Conservation (phyloP, 2,797 vertebrate genomes). For the Nannoperca obscura region DNA sequence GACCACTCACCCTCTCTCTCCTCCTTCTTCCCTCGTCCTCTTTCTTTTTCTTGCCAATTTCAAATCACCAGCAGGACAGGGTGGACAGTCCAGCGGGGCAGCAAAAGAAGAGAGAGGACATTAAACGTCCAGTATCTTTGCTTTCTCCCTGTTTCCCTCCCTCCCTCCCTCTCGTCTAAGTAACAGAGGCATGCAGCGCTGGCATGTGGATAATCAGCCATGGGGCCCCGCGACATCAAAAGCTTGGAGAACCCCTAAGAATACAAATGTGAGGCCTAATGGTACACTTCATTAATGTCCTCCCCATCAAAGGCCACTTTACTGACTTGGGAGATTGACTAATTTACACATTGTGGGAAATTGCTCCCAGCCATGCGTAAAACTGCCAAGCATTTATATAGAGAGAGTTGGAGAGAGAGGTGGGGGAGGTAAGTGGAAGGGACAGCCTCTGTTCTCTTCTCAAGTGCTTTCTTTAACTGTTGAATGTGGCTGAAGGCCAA, state of each 20-base stretch:
- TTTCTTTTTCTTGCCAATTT: conserved; percentile 71
- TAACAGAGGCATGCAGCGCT: conserved; percentile 87
- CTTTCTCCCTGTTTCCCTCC: conserved; percentile 32
- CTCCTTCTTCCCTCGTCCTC: conserved; percentile 41
- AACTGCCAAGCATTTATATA: conserved; percentile 88
- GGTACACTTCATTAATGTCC: conserved; percentile 95
- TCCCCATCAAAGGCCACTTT: conserved; percentile 94
- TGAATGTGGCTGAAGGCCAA: conserved; percentile 81
- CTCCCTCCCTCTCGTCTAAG: conserved; percentile 77
- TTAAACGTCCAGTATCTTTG: conserved; percentile 68
- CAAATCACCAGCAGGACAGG: conserved; percentile 65
- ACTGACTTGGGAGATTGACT: conserved; percentile 96
- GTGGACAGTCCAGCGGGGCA: conserved; percentile 63
- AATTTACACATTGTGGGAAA: conserved; percentile 99
- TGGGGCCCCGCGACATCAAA: conserved; percentile 91
- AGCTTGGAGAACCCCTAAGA: conserved; percentile 88
- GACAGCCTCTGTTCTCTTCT: conserved; percentile 77
- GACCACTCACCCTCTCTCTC: conserved; percentile 48
- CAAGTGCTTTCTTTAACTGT: conserved; percentile 75
- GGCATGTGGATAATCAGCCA: conserved; percentile 91
- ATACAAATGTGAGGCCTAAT: conserved; percentile 93
- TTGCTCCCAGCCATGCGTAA: conserved; percentile 94
- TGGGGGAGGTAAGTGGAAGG: conserved; percentile 69
- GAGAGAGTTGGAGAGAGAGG: conserved; percentile 83
- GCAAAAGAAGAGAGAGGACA: conserved; percentile 54